A percentile compares a stretch with the other conserved stretches of the same genome.
These are phyloP conservation scores for Rhimphoctona megacephalus DNA, from an alignment of 2,888 invertebrate genomes.

Conservation along the genomic window DNA sequence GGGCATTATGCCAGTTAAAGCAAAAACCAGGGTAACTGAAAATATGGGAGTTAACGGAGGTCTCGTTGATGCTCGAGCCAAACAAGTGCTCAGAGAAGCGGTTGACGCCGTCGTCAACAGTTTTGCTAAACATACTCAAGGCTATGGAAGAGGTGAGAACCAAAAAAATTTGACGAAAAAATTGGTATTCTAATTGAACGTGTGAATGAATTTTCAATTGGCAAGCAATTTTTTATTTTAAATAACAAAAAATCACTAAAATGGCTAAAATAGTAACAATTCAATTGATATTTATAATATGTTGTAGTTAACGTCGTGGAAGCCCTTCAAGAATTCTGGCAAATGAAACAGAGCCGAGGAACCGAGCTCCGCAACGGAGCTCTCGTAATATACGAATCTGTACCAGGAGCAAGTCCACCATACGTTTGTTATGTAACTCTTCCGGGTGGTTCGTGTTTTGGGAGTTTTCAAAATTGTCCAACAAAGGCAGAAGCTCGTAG, in stretches of 20 bases:
- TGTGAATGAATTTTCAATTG: background rate
- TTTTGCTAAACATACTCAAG: conserved; percentile 90
- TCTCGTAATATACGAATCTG: conserved; percentile 97
- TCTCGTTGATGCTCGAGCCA: conserved; percentile 86
- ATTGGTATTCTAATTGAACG: background rate
- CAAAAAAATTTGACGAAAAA: background rate
- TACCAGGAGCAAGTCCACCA: conserved; percentile 95
- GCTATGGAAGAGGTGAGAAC: conserved; percentile 88
- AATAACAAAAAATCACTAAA: background rate
- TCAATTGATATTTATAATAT: background rate
- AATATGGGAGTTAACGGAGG: conserved; percentile 83
- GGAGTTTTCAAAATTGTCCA: conserved; percentile 97
- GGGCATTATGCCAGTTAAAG: conserved; percentile 84
- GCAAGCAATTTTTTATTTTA: too few species aligned
- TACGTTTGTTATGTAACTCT: conserved; percentile 98
- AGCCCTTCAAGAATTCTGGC: conserved; percentile 98
- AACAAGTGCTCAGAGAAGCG: conserved; percentile 89
- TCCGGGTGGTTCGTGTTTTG: conserved; percentile 98
- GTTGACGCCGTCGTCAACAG: conserved; percentile 91
- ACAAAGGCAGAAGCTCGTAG: conserved; percentile 97
- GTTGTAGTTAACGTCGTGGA: conserved; percentile 95
- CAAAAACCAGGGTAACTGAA: conserved; percentile 82
- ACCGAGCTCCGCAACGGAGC: conserved; percentile 95
- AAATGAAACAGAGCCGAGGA: conserved; percentile 96
- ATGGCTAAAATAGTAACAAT: background rate